A percentile compares a stretch with the other conserved stretches of the same genome.
These are phyloP conservation scores for Calephelis nemesis DNA, from an alignment of 1,140 invertebrate genomes.

Conservation along the genomic window DNA sequence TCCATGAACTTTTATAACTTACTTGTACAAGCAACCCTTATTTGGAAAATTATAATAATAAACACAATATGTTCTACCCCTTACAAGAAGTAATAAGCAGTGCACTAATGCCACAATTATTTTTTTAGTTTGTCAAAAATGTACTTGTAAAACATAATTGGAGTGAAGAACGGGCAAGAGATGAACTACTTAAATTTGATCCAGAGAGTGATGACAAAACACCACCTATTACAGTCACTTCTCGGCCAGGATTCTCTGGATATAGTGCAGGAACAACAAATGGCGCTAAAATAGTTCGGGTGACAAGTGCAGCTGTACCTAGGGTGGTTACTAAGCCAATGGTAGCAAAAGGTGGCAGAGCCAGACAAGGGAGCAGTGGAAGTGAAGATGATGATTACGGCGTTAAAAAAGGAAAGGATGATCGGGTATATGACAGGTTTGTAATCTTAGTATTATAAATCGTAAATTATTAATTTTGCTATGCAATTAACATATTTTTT, in stretches of 20 bases:
- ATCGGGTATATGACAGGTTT: conserved; percentile 71
- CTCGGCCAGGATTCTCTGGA: conserved; percentile 47
- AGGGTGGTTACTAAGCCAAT: conserved; percentile 40
- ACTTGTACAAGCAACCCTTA: too few species aligned
- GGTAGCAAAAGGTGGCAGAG: conserved; percentile 48
- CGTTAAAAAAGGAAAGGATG: conserved; percentile 67
- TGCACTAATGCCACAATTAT: neutral
- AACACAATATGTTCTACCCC: too few species aligned
- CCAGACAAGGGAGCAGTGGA: conserved; percentile 59
- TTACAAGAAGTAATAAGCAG: too few species aligned
- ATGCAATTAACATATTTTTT: too few species aligned
- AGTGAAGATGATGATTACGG: conserved; percentile 72
- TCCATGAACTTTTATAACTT: too few species aligned
- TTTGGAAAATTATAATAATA: too few species aligned
- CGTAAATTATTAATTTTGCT: neutral
- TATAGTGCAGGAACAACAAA: conserved; percentile 33
- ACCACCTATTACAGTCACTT: conserved; percentile 31
- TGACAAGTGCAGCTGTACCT: conserved; percentile 40
- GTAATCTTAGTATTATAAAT: neutral
- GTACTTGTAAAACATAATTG: conserved; percentile 67
- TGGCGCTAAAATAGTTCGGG: conserved; percentile 49
- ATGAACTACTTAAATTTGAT: conserved; percentile 70
- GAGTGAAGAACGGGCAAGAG: conserved; percentile 72
- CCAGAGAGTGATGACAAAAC: conserved; percentile 62
- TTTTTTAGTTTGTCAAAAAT: conserved; percentile 68